A percentile compares a stretch with the other conserved stretches of the same genome.
phyloP scores from a whole-genome alignment of 2,797 vertebrate species.

The Chanos chanos region DNA sequence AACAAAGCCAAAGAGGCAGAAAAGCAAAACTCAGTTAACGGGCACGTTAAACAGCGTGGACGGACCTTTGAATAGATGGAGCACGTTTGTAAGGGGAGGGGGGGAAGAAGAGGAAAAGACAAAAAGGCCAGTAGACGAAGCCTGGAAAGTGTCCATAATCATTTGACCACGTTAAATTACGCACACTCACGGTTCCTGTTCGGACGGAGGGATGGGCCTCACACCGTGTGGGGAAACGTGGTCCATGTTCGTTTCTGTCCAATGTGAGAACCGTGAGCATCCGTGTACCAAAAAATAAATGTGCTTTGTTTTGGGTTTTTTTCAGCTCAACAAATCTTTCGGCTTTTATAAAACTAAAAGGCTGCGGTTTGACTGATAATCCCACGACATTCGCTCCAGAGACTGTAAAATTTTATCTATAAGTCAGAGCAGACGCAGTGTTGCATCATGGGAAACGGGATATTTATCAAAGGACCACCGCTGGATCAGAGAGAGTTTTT shows the following conservation, averaged over 20 bases:
- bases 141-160: too few species aligned
- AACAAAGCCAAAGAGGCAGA: too few species aligned
- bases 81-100: too few species aligned
- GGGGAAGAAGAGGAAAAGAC: too few species aligned
- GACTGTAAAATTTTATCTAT: constrained; percentile 52
- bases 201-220: too few species aligned
- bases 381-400: constrained; percentile 38
- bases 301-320: too few species aligned
- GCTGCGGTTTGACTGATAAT: constrained; percentile 28
- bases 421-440: constrained; percentile 35
- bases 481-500: constrained; percentile 54
- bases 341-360: constrained; percentile 23
- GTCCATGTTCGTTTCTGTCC: neutral
- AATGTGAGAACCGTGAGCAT: constrained; percentile 22
- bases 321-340: constrained; percentile 26
- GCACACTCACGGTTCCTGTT: too few species aligned
- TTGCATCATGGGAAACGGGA: constrained; percentile 61
- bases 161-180: too few species aligned
- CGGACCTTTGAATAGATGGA: too few species aligned
- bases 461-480: constrained; percentile 58
- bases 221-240: constrained; percentile 6
- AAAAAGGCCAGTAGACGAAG: too few species aligned
- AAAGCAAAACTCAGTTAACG: too few species aligned
- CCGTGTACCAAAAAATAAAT: constrained; percentile 16
- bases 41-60: too few species aligned